Evolutionary conservation across 2,797 vertebrate species (phyloP).

Genomic region (Phoxinus dragarum): DNA sequence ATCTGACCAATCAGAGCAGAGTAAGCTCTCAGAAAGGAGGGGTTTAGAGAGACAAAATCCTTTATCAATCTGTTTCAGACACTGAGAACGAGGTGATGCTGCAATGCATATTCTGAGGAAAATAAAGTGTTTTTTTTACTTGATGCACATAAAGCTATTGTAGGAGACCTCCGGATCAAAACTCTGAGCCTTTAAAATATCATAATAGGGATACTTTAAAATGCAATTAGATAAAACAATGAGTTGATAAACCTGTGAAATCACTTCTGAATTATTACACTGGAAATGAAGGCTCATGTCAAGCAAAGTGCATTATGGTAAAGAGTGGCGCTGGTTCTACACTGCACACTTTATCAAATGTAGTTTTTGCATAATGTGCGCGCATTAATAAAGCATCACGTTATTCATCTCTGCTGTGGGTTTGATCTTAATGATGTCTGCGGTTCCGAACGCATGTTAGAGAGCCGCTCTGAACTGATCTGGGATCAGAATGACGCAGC

Average conservation of each 20-base stretch:
- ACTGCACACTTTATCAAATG: background rate
- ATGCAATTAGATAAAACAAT: no score
- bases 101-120: no score
- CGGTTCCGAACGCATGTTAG: no score
- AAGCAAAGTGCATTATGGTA: background rate
- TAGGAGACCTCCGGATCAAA: no score
- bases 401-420: background rate
- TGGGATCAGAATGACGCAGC: background rate
- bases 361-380: background rate
- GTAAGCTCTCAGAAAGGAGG: no score
- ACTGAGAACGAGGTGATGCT: no score
- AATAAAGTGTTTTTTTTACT: no score
- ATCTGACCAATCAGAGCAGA: no score
- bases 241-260: background rate
- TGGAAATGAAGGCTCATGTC: background rate
- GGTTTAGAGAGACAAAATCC: no score
- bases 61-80: no score
- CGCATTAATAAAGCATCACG: background rate
- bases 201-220: background rate
- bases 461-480: background rate
- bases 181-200: no score
- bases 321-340: background rate
- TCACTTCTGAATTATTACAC: background rate
- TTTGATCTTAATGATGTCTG: background rate
- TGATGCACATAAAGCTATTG: no score